Base-by-base conservation (phyloP, 2,113 vertebrate species). In the Xyrauchen texanus region DNA sequence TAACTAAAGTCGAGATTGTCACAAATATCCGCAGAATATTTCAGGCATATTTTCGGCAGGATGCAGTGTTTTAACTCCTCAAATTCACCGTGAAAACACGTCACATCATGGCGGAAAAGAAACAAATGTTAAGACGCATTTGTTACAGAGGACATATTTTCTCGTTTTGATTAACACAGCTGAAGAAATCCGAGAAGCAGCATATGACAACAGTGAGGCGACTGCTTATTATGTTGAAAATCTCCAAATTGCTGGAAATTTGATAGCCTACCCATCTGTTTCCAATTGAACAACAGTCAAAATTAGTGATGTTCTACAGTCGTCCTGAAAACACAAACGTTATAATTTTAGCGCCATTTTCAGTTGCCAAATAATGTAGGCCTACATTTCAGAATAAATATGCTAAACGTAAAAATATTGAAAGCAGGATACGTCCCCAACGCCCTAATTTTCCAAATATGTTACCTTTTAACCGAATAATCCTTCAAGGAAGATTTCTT, bases 231-330 rank as follows among this genome's bases (percentile, higher is more conserved):
- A 44, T 34, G 52, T 60, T 72, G 73, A 76, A 79, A 75, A 71
- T 73, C 76, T 79, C 55, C 52, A 82, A 82, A 84, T 84, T 82
- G 72, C 65, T 78, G 83, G 81, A 65, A 74, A 85, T 82, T 79
- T 82, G 66, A 85, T 69, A n/a, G n/a, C n/a, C n/a, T n/a, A 82
- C 81, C 80, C 77, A 85, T 82, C 77, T 80, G 81, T 73, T 69
- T 57, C 77, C 63, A 42, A 10, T 78, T 70, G 81, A 84, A 81
- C 83, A 78, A 76, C 83, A 55, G 52, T 73, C 74, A 65, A 76
- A 76, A 80, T 80, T 76, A 76, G 61, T 69, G 64, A 76, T 76
- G 77, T 75, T 80, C 71, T 71, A 71, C 80, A 77, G 74, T 71
- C 74, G 52, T 21, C 10, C 64, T 83, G 8, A 75, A 70, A 81